Conservation (phyloP, 2,888 invertebrate species). For the Amphipoea oculea region DNA sequence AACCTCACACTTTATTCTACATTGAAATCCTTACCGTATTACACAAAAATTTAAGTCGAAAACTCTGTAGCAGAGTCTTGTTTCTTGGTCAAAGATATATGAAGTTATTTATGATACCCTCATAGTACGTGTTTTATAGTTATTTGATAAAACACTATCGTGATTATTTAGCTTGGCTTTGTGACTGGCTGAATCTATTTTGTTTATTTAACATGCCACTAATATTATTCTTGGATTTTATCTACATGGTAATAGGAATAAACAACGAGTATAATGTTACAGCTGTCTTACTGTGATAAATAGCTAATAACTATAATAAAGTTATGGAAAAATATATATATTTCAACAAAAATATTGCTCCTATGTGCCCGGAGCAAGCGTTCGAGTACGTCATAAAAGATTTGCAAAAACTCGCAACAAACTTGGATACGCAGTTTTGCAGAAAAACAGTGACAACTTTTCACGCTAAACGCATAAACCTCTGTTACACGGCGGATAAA, state of each 20-base stretch:
- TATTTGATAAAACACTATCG: slow-evolving; percentile 89
- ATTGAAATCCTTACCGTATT: slow-evolving; percentile 69
- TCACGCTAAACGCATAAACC: slow-evolving; percentile 67
- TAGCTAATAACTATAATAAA: slow-evolving; percentile 45
- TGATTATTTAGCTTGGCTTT: slow-evolving; percentile 87
- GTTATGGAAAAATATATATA: slow-evolving; percentile 28
- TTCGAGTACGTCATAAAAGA: slow-evolving; percentile 43
- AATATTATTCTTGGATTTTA: slow-evolving; percentile 80
- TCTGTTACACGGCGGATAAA: slow-evolving; percentile 62
- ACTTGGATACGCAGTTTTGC: slow-evolving; percentile 44
- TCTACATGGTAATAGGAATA: slow-evolving; percentile 78
- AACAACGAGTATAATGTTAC: slow-evolving; percentile 75
- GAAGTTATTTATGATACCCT: slow-evolving; percentile 87
- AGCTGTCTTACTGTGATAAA: slow-evolving; percentile 68
- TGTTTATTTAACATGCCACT: slow-evolving; percentile 82
- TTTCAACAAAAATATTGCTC: slow-evolving; percentile 26
- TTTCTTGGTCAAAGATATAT: slow-evolving; percentile 72
- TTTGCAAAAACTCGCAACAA: slow-evolving; percentile 47
- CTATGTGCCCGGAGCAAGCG: slow-evolving; percentile 10
- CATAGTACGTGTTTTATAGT: slow-evolving; percentile 88
- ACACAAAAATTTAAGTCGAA: slow-evolving; percentile 62
- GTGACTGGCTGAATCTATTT: slow-evolving; percentile 85
- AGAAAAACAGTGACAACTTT: slow-evolving; percentile 65
- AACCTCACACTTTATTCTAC: slow-evolving; percentile 78
- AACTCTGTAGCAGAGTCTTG: slow-evolving; percentile 47